A percentile compares a stretch with the other conserved stretches of the same genome.
Conservation (phyloP, 2,797 vertebrate genomes). For the Neomorphus geoffroyi region DNA sequence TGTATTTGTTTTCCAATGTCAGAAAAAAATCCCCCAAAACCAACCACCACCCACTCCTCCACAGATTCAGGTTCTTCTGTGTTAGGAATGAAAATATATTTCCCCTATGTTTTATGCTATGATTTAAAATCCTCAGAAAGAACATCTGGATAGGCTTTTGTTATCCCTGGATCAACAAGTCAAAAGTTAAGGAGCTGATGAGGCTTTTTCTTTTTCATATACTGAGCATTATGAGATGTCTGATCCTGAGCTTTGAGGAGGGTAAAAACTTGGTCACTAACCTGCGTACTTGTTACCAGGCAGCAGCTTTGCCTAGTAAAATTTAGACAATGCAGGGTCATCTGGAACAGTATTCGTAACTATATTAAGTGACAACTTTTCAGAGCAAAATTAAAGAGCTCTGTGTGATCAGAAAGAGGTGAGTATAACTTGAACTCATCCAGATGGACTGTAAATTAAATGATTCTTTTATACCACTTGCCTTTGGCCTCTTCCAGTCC, state of each 20-base stretch:
- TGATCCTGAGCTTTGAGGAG: neutral
- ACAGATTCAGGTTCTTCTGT: neutral
- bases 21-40: neutral
- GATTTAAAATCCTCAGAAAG: neutral
- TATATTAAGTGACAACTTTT: neutral
- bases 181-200: constrained; percentile 24
- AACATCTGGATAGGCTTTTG: neutral
- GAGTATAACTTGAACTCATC: neutral
- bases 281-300: neutral
- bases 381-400: neutral
- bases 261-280: neutral
- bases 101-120: neutral
- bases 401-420: neutral
- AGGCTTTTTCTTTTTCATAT: neutral
- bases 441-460: neutral
- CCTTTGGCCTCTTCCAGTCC: constrained; percentile 91
- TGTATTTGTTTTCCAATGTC: neutral
- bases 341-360: neutral
- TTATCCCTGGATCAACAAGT: neutral
- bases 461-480: constrained; percentile 35
- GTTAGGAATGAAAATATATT: neutral
- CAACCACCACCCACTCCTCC: neutral
- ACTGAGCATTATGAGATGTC: neutral
- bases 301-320: neutral
- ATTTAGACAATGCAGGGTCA: neutral